Percentiles rank a stretch among this genome's conserved stretches.
Conservation (phyloP, 2,113 vertebrate species). For the Catagonus wagneri region DNA sequence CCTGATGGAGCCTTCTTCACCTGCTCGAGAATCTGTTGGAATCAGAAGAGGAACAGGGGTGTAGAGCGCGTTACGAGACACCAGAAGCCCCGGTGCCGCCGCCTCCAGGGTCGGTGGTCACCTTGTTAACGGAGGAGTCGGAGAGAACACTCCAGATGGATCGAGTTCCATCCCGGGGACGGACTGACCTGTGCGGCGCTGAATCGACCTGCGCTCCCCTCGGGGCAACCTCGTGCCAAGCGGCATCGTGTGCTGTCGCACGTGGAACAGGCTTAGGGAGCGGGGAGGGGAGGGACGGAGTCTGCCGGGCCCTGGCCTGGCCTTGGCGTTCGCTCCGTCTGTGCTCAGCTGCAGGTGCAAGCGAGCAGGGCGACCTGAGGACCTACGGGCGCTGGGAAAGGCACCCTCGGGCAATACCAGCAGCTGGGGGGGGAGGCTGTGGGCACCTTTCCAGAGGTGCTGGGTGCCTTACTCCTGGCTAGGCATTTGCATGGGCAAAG, state of each 20-base stretch:
- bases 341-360: background rate
- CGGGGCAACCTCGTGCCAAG: constrained; percentile 60
- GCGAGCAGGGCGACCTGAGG: background rate
- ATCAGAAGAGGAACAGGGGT: constrained; percentile 82
- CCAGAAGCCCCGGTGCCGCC: constrained; percentile 69
- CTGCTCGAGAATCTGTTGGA: constrained; percentile 95
- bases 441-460: background rate
- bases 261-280: background rate
- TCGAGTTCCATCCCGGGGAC: constrained; percentile 69
- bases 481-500: background rate
- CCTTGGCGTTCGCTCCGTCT: background rate
- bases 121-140: constrained; percentile 74
- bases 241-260: constrained; percentile 52
- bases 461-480: background rate
- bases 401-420: background rate
- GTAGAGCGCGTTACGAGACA: background rate
- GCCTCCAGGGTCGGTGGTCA: constrained; percentile 69
- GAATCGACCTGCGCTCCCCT: constrained; percentile 67
- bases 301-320: background rate
- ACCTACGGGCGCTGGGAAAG: background rate
- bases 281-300: background rate
- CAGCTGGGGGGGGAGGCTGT: background rate
- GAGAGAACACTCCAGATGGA: constrained; percentile 76
- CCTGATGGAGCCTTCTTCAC: constrained; percentile 92
- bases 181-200: constrained; percentile 63